Evolutionary conservation across 2,888 invertebrate species (phyloP).

Genomic region (Lasiommata megera): DNA sequence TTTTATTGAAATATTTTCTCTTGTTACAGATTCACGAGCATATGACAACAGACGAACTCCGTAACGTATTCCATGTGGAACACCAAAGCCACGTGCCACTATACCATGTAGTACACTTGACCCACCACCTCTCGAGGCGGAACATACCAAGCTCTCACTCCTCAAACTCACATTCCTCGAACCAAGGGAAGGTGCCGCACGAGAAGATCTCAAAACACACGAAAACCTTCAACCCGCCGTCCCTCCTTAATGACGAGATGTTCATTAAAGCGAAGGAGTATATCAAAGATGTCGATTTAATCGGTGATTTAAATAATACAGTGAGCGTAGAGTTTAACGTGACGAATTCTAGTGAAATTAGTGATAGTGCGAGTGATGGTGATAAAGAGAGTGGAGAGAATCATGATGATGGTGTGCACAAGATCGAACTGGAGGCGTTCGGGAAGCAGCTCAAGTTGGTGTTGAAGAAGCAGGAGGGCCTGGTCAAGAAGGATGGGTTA

Average conservation of each 20-base stretch:
- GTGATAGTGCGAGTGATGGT: conserved; percentile 46
- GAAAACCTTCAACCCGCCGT: conserved; percentile 58
- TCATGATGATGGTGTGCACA: conserved; percentile 79
- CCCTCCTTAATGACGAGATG: conserved; percentile 71
- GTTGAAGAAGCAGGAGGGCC: conserved; percentile 88
- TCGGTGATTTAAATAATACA: conserved; percentile 69
- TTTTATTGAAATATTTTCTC: background rate
- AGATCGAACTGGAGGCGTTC: conserved; percentile 89
- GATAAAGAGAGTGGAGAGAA: conserved; percentile 58
- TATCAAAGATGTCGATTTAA: conserved; percentile 68
- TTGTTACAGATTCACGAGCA: conserved; percentile 91
- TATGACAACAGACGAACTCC: conserved; percentile 92
- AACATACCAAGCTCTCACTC: conserved; percentile 60
- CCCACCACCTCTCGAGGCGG: conserved; percentile 81
- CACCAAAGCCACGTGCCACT: conserved; percentile 89
- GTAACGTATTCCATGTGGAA: conserved; percentile 91
- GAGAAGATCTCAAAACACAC: conserved; percentile 57
- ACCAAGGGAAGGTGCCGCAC: conserved; percentile 59
- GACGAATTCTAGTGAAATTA: conserved; percentile 64
- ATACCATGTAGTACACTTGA: conserved; percentile 90
- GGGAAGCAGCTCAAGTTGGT: conserved; percentile 88
- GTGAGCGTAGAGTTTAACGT: conserved; percentile 67
- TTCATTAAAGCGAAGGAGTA: conserved; percentile 59
- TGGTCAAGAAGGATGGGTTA: conserved; percentile 88
- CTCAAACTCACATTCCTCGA: conserved; percentile 46